These are phyloP conservation scores for Notothenia rossii DNA, from an alignment of 2,113 vertebrate genomes.

Conservation along the genomic window DNA sequence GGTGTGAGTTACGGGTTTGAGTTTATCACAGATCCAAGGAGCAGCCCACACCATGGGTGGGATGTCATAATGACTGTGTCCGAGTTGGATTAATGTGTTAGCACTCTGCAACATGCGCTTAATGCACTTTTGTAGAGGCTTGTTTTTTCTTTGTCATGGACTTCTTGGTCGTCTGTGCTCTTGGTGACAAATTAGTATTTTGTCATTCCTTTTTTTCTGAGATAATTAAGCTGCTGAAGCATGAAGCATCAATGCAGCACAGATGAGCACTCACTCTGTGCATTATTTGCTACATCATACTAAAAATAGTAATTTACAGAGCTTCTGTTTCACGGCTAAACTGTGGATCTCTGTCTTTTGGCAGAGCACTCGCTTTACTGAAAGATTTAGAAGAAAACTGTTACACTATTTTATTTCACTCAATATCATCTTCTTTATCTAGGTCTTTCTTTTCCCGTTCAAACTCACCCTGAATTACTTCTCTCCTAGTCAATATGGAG, in stretches of 20 bases:
- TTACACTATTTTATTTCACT: not conserved
- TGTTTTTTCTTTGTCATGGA: not conserved
- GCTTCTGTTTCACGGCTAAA: not conserved
- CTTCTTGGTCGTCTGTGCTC: conserved; percentile 15
- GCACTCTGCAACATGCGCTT: conserved; percentile 4
- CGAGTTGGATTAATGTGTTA: conserved; percentile 27
- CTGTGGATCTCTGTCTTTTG: not conserved
- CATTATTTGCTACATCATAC: not conserved
- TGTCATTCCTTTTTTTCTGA: conserved; percentile 12
- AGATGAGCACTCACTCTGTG: conserved; percentile 17
- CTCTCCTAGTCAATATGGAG: no score
- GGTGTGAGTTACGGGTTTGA: conserved; percentile 48
- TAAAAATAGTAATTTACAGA: not conserved
- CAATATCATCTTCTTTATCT: not conserved
- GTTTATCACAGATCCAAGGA: conserved; percentile 50
- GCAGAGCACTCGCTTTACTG: not conserved
- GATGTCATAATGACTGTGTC: conserved; percentile 22
- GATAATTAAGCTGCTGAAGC: conserved; percentile 26
- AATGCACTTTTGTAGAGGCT: not conserved
- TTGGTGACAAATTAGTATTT: conserved; percentile 23
- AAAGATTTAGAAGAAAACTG: not conserved
- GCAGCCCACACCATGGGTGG: conserved; percentile 45
- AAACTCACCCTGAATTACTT: no score
- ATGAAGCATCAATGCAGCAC: not conserved
- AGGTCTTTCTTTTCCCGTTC: no score